Evolutionary conservation across 2,888 invertebrate genomes (phyloP), one percentile per base, ranked within the genome.

Genomic region (Drepana falcataria): DNA sequence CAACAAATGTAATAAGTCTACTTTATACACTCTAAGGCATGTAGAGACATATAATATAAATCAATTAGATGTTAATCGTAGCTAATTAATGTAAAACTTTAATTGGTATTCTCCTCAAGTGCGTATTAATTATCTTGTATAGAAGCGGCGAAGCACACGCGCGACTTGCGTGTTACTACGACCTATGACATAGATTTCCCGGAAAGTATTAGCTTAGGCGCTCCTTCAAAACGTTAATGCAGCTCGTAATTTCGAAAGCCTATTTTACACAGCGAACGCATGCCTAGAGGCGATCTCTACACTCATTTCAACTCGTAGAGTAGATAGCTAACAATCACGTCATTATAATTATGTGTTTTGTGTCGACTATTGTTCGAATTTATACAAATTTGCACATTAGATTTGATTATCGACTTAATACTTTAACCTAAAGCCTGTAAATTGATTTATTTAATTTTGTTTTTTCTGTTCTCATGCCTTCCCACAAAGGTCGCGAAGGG

Each of bases 211-310:
- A 74, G 75, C 76, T 73, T 73, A 68, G 75, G 73, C 78, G 74
- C 74, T 81, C 73, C 71, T 68, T 69, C 67, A 54, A 58, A 65
- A 64, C 63, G 65, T 72, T 70, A 79, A 78, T 75, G 74, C 74
- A 71, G 75, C 79, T 82, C 79, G 81, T 79, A 81, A 80, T 81
- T 80, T 79, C 80, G 82, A 82, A 83, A 82, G 77, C 76, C 76
- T 73, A 78, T 77, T 81, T 79, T 77, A 75, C 75, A 75, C 75
- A 53, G 59, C 55, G 55, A 66, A 65, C 67, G 71, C 60, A 66
- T 64, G 70, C 74, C 79, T 64, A 56, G 60, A 63, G 75, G 80
- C 76, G 61, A 64, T 57, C 59, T 63, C 65, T 65, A 64, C 34
- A 40, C 40, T n/a, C 51, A 51, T 51, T 51, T 41, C 48, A 64